Evolutionary conservation across 2,113 vertebrate species (phyloP).

Genomic region (Siniperca knerii): DNA sequence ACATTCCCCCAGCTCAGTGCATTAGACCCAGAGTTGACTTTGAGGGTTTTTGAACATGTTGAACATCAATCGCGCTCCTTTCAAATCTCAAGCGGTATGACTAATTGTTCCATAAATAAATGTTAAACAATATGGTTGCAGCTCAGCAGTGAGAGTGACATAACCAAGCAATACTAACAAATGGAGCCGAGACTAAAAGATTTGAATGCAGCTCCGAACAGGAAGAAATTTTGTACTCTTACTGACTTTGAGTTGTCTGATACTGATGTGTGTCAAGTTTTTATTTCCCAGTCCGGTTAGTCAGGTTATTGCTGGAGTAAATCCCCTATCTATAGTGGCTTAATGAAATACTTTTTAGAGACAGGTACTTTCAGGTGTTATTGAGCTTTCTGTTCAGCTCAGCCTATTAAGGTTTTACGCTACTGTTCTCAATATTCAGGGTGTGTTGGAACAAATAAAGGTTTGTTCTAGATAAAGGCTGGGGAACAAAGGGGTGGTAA

Average conservation of each 20-base stretch:
- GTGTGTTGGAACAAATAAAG: neutral
- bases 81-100: slow-evolving; percentile 26
- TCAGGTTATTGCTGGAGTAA: slow-evolving; percentile 19
- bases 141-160: slow-evolving; percentile 21
- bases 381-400: neutral
- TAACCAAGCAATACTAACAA: slow-evolving; percentile 1
- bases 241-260: neutral
- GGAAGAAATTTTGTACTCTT: neutral
- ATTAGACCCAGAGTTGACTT: slow-evolving; percentile 32
- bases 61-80: slow-evolving; percentile 2
- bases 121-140: slow-evolving; percentile 16
- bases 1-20: neutral
- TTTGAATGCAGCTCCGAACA: neutral
- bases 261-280: neutral
- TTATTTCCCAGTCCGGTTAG: slow-evolving; percentile 1
- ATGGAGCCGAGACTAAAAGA: neutral
- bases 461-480: neutral
- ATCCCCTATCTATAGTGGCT: neutral
- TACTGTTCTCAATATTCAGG: neutral
- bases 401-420: neutral
- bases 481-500: neutral
- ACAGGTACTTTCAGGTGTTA: neutral
- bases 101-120: slow-evolving; percentile 52
- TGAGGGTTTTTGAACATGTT: slow-evolving; percentile 23
- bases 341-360: neutral